Evolutionary conservation across 1,140 invertebrate species (phyloP), one percentile per base, ranked within the genome.

Genomic region (Panulirus ornatus): DNA sequence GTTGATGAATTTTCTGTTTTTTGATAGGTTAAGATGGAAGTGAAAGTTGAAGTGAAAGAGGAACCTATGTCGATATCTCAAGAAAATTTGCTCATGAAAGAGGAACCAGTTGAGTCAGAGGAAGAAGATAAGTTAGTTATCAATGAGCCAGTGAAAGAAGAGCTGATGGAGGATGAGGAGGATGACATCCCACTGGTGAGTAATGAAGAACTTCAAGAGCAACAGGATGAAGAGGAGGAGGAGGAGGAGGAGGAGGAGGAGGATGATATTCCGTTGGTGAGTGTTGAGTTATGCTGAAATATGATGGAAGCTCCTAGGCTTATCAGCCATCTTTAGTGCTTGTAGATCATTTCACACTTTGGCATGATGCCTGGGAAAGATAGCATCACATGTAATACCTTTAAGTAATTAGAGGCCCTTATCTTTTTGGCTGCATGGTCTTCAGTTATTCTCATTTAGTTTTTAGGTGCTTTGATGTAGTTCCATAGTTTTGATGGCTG

Each of bases 121-220:
- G 90, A 92, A 42, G 92, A 92, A 47, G 76, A 85, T 71, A 88
- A 91, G 54, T 82, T 92, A 27, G 92, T 92, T 47, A 92, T 92
- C 42, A 91, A 84, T 89, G 92, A 91, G 34, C 76, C 78, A 8
- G 47, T 91, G 11, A 90, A 92, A 38, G 91, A 92, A 44, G 91
- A 92, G 47, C 84, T 90, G 16, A 30, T 44, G 6, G 88, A 92
- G 36, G 91, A 92, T 14, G 91, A 91, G 11, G 91, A 92, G 63
- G 87, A 92, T 38, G 91, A 89, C 11, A 51, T 86, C 22, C 91
- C 88, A 30, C 78, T 90, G 87, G 91, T 92, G 66, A 92, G 91
- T 88, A 87, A 71, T 19, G 66, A 79, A 63, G 51, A 88, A 22
- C 75, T 36, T 34, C 14, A 82, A 70, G 79, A 89, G 27, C 63